These are phyloP conservation scores for Trichonephila clavipes DNA, from an alignment of 1,140 invertebrate genomes.

Conservation along the genomic window DNA sequence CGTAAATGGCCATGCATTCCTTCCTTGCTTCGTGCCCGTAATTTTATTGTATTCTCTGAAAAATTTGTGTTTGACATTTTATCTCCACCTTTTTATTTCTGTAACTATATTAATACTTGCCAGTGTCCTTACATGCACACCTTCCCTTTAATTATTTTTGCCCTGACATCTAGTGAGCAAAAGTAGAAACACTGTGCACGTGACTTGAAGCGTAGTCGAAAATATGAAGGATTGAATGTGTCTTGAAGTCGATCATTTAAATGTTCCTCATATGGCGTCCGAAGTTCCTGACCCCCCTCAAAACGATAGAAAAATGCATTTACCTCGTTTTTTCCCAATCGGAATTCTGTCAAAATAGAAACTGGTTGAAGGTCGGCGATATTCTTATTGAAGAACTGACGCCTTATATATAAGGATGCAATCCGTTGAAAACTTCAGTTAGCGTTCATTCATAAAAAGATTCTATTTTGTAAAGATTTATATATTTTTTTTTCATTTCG, in stretches of 20 bases:
- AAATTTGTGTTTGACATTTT: background rate
- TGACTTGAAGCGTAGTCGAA: background rate
- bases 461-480: too few species aligned
- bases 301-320: background rate
- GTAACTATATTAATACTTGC: too few species aligned
- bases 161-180: slow-evolving; percentile 13
- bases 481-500: too few species aligned
- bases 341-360: background rate
- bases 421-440: too few species aligned
- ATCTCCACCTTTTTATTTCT: background rate
- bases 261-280: background rate
- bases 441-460: too few species aligned
- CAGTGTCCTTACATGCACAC: background rate
- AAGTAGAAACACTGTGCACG: slow-evolving; percentile 4
- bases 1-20: too few species aligned
- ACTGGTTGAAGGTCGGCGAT: background rate
- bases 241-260: background rate
- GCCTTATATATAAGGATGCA: too few species aligned
- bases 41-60: background rate
- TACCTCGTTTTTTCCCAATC: background rate
- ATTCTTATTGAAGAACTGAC: background rate
- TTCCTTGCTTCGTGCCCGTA: background rate
- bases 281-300: background rate
- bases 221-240: background rate
- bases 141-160: background rate